Base-by-base conservation (phyloP, 2,113 vertebrate species). In the Carollia perspicillata region DNA sequence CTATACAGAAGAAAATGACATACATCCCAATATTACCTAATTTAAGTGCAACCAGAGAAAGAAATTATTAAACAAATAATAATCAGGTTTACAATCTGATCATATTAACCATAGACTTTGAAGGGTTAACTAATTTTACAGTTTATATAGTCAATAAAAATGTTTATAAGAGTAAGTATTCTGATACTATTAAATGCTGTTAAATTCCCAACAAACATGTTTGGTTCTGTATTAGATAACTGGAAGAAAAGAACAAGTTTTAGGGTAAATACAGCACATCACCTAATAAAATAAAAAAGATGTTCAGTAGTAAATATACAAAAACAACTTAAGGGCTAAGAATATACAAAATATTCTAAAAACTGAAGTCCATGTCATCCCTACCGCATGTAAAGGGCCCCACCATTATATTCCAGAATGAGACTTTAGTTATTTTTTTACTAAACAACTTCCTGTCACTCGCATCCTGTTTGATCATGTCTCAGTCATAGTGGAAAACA, bases 401-500 rank as follows among this genome's bases (percentile, higher is more conserved):
- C 16, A 84, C 66, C 84, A 91, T 65, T 65, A 87, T 65, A 89
- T 55, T 91, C 68, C 79, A 91, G 65, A 89, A 71, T 68, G 95
- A 94, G 65, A 81, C 53, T 86, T 18, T 35, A 40, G 74, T 94
- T 97, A 96, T 97, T 97, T 98, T 97, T 97, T 47, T 84, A 95
- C 37, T 90, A 63, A 94, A 94, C 58, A 95, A 87, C 84, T 97
- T 97, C 97, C 95, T 81, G 85, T 77, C 63, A 0, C 90, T 88
- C 90, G 90, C 40, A 95, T 98, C 97, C 98, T 98, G 97, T 92
- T 97, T 97, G 78, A 86, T 90, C 85, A 85, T 74, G 60, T 89
- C 92, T 92, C 89, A 26, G 81, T 89, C 95, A 78, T 74, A 79
- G n/a, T 37, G 89, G 95, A 92, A 86, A 96, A 97, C 93, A 96